Base-by-base conservation (phyloP, 2,888 invertebrate species). In the Drosophila demipolita region DNA sequence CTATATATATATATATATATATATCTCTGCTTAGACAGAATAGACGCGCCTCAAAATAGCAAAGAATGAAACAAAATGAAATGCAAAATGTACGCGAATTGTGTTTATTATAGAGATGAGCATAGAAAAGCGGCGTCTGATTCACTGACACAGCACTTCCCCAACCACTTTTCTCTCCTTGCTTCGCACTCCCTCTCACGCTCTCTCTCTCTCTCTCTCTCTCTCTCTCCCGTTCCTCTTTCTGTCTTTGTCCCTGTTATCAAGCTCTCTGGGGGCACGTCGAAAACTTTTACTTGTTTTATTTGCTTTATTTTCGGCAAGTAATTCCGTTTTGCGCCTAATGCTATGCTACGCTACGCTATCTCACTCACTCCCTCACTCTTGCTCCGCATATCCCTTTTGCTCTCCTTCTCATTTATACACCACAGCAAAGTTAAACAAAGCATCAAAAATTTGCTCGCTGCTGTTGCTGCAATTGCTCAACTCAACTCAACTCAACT, bases 241-340 rank as follows among this genome's bases (percentile, higher is more conserved):
- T 20, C n/a, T 15, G 0, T 53, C 15, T 36, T 11, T 58, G 17
- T 3, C 48, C 12, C 48, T 50, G 32, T 75, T 73, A 67, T 78
- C 78, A 61, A 23, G 38, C 45, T 66, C 55, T 61, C 63, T 57
- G 53, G 75, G 61, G 75, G 72, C 75, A 69, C 72, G 69, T 73
- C 38, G 77, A 57, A 74, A 87, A 82, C 53, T 80, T 82, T 82
- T 71, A 50, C 80, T 67, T 73, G 79, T 73, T 87, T 83, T 85
- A 78, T 85, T 85, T 87, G 78, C 68, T 75, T 84, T 87, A 74
- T 77, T 87, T 85, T 75, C 71, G 67, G 80, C 80, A 80, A 87
- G 82, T 78, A 86, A 86, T 84, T 82, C 75, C 80, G 72, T 76
- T 80, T 82, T 82, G 78, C 75, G 85, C 85, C 85, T 87, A 85